Conservation (phyloP, 2,113 vertebrate species). For the human region GRCh38 chr7:38586501-38587000, state of each 20-base stretch:
- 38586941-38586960: neutral
- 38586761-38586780: neutral
- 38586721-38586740: neutral
- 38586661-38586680: neutral
- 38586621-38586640: neutral
- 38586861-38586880: neutral
- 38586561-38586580: neutral
- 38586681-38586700: neutral
- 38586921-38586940: neutral
- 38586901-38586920: neutral
- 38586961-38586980: neutral
- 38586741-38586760: neutral
- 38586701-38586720: too few relatives aligned
- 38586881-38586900: neutral
- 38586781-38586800: neutral
- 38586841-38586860: constrained; percentile 19
- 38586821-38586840: neutral
- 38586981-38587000: neutral
- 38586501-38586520: neutral
- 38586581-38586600: neutral
- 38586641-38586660: neutral
- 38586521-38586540: constrained; percentile 28
- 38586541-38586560: neutral
- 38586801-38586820: neutral
- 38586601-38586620: neutral